Evolutionary conservation across 2,797 vertebrate genomes (phyloP).

Genomic region (Cyprinodon diabolis): DNA sequence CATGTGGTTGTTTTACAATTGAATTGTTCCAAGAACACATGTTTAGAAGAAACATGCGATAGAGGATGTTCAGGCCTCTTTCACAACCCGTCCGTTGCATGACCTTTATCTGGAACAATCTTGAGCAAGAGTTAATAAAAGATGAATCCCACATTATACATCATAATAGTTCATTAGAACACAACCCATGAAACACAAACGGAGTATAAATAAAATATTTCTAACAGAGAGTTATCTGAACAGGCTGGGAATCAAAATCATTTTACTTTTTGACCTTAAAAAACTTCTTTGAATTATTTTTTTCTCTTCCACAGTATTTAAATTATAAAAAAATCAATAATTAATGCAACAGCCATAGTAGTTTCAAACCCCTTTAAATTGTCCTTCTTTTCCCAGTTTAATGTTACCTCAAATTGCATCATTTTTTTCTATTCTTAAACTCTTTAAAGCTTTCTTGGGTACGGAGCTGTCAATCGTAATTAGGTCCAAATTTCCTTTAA

Average conservation of each 20-base stretch:
- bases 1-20: too few relatives aligned
- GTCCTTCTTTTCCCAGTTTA: background rate
- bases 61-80: too few relatives aligned
- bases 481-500: background rate
- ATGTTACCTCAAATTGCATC: slow-evolving; percentile 7
- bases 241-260: slow-evolving; percentile 8
- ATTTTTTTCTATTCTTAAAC: background rate
- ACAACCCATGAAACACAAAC: too few relatives aligned
- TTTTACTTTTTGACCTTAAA: background rate
- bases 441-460: background rate
- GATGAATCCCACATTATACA: too few relatives aligned
- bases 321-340: background rate
- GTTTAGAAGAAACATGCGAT: too few relatives aligned
- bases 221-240: background rate
- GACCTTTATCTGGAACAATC: too few relatives aligned
- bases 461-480: background rate
- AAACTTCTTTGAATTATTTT: background rate
- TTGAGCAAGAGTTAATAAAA: too few relatives aligned
- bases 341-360: background rate
- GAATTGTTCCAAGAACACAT: too few relatives aligned
- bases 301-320: background rate
- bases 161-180: too few relatives aligned
- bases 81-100: too few relatives aligned
- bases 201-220: too few relatives aligned
- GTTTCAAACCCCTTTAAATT: background rate